These are phyloP conservation scores for Halcyon malimbica DNA, from an alignment of 2,113 vertebrate genomes.

Conservation along the genomic window DNA sequence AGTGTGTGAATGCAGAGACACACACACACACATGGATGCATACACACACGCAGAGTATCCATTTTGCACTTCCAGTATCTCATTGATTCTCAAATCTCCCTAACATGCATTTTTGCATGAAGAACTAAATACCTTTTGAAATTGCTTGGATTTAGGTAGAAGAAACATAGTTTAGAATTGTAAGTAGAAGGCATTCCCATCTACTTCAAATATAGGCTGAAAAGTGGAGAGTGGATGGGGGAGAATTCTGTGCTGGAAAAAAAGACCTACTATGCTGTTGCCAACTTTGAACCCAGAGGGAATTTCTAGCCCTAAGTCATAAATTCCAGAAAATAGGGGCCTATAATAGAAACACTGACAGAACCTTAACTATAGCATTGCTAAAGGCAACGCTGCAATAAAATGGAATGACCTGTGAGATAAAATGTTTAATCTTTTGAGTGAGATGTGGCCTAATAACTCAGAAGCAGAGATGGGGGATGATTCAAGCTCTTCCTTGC, in stretches of 20 bases:
- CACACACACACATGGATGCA: fast-evolving
- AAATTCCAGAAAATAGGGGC: slow-evolving; percentile 70
- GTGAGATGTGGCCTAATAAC: slow-evolving; percentile 66
- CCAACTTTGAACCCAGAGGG: slow-evolving; percentile 54
- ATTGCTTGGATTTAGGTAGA: neutral
- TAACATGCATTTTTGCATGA: neutral
- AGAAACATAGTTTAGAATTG: slow-evolving; percentile 25
- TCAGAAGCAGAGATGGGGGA: slow-evolving; percentile 9
- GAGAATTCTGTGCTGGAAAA: neutral
- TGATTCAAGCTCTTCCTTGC: slow-evolving; percentile 32
- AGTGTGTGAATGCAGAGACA: neutral
- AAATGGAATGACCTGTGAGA: slow-evolving; percentile 61
- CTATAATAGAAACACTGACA: slow-evolving; percentile 67
- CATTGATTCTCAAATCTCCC: neutral
- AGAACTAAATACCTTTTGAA: neutral
- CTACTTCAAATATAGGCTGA: neutral
- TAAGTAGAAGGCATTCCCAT: neutral
- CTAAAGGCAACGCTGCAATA: slow-evolving; percentile 56
- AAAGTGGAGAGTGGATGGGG: neutral
- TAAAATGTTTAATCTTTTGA: slow-evolving; percentile 72
- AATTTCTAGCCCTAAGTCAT: slow-evolving; percentile 68
- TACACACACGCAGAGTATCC: neutral
- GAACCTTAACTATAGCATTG: slow-evolving; percentile 57
- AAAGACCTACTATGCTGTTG: slow-evolving; percentile 38
- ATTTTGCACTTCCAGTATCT: neutral